Base-by-base conservation (phyloP, 2,797 vertebrate species). In the Otolemur crassicaudatus region DNA sequence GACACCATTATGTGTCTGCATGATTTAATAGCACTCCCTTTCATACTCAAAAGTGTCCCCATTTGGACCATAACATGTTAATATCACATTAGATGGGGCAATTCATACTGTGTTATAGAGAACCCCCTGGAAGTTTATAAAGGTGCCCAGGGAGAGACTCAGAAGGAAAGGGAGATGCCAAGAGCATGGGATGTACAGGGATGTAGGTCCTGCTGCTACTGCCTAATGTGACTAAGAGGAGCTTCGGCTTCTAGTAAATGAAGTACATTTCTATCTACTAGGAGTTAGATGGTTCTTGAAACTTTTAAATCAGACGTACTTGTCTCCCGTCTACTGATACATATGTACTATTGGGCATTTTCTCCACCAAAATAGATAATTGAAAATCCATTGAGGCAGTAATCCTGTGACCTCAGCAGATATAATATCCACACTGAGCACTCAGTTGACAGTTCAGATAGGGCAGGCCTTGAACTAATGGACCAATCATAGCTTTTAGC, bases 361-460 rank as follows among this genome's bases (percentile, higher is more conserved):
- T 85, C 70, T 79, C 34, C 67, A 90, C 43, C 70, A 80, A 84
- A 92, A 90, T 49, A 76, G 80, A 73, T 60, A 2, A 86, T 5
- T 58, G 58, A 80, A 82, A 93, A 49, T 79, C 89, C 83, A 61
- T 10, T 49, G 49, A 81, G 34, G 56, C 10, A 82, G 43, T 75
- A 81, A 76, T 91, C 65, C 49, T 53, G 23, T 87, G 76, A 53
- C 96, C 63, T 96, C 92, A 40, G 77, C 61, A 94, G 70, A 85
- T 69, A 40, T 4, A 87, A 72, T 67, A 67, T 53, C 56, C 73
- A 25, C n/a, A 65, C 82, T 95, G 70, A 83, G 61, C 70, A 49
- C 73, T 77, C 22, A 70, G 73, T 60, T 65, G 92, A 76, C 84
- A 81, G 61, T 43, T 92, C 43, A 34, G 40, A 72, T 40, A 22